phyloP scores from a whole-genome alignment of 2,113 vertebrate species.

The Rhegmatorhina hoffmannsi region DNA sequence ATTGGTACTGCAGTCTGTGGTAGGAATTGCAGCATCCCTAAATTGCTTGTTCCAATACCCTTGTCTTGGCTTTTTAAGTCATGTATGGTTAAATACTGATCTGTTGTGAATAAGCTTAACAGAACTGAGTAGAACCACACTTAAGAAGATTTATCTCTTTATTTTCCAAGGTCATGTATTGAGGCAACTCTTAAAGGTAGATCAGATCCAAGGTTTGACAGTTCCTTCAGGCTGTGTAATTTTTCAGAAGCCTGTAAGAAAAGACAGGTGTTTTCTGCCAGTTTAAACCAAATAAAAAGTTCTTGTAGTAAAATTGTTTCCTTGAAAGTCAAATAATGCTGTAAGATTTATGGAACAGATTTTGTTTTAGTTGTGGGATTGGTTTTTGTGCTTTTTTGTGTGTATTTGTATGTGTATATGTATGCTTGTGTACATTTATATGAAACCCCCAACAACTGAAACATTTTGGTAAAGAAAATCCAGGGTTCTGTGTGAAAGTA shows the following conservation, averaged over 20 bases:
- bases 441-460: background rate
- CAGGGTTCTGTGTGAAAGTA: background rate
- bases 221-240: background rate
- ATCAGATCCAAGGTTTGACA: background rate
- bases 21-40: background rate
- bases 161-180: background rate
- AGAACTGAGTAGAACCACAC: background rate
- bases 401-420: fast-evolving
- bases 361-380: background rate
- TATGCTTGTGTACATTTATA: background rate
- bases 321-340: background rate
- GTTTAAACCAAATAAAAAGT: background rate
- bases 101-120: background rate
- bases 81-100: background rate
- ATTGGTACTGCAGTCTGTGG: background rate
- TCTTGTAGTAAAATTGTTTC: background rate
- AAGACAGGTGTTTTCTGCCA: background rate
- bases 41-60: background rate
- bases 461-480: background rate
- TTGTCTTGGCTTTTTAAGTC: background rate
- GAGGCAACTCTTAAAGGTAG: background rate
- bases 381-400: background rate
- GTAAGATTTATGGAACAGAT: background rate
- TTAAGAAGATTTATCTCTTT: background rate
- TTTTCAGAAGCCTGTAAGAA: background rate